Evolutionary conservation across 1,140 invertebrate genomes (phyloP).

Genomic region (Magallana angulata): DNA sequence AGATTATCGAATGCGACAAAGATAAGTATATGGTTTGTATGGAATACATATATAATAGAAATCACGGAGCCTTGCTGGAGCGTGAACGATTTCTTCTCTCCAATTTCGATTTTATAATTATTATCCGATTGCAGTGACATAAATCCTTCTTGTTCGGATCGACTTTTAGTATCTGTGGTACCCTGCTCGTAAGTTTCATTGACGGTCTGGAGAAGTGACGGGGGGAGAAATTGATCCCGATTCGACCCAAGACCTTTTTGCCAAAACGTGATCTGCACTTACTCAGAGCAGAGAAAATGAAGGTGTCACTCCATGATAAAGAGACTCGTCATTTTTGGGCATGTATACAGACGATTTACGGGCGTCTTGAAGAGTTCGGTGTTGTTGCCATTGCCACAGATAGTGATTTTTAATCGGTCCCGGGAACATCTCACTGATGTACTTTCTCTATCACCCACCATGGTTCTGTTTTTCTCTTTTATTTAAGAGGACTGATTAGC

Average conservation of each 20-base stretch:
- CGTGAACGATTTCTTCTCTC: neutral
- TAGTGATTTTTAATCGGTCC: too few species aligned
- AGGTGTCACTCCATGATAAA: neutral
- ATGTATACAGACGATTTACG: constrained; percentile 23
- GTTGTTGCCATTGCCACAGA: neutral
- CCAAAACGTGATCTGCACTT: neutral
- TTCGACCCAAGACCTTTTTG: neutral
- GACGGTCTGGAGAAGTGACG: neutral
- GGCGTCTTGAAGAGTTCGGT: neutral
- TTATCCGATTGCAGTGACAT: constrained; percentile 6
- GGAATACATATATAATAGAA: constrained; percentile 15
- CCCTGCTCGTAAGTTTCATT: neutral
- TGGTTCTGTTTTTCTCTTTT: too few species aligned
- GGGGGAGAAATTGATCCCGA: constrained; percentile 22
- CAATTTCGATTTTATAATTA: constrained; percentile 38
- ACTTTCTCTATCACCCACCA: neutral
- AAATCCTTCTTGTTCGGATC: constrained; percentile 12
- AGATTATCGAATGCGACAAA: neutral
- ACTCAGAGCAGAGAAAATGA: constrained; percentile 14
- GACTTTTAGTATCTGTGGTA: neutral
- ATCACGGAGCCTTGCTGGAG: neutral
- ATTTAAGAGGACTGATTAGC: too few species aligned
- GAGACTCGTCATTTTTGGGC: neutral
- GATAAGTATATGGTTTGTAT: neutral
- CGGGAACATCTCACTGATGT: neutral